Percentiles rank a stretch among this genome's conserved stretches.
These are phyloP conservation scores for Mionectes macconnelli DNA, from an alignment of 2,113 vertebrate species.

Conservation along the genomic window DNA sequence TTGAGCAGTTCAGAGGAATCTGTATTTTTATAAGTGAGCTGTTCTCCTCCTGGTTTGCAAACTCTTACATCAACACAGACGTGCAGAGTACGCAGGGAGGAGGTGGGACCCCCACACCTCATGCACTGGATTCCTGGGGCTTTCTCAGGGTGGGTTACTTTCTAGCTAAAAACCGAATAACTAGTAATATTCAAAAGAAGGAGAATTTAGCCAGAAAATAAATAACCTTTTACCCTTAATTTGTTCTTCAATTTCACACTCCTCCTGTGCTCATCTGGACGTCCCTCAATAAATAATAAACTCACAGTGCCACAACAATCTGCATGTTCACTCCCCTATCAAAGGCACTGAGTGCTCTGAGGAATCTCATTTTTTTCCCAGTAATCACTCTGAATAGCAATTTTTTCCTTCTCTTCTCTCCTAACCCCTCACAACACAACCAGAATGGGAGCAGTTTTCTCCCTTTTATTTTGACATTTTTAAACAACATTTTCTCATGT, in stretches of 20 bases:
- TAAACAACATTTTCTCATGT: background rate
- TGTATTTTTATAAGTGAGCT: background rate
- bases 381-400: background rate
- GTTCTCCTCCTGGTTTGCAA: background rate
- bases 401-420: background rate
- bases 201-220: constrained; percentile 1
- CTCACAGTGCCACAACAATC: background rate
- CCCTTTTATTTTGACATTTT: background rate
- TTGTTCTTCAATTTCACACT: constrained; percentile 31
- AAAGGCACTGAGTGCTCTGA: background rate
- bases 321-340: background rate
- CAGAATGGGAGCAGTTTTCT: background rate
- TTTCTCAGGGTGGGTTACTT: background rate
- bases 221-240: constrained; percentile 29
- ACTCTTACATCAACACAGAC: background rate
- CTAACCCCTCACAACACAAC: background rate
- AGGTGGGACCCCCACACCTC: background rate
- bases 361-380: background rate
- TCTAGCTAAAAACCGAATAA: background rate
- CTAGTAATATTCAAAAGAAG: background rate
- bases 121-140: background rate
- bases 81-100: fast-evolving
- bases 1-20: background rate
- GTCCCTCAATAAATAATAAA: constrained; percentile 21
- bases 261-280: background rate